Base-by-base conservation (phyloP, 1,140 invertebrate species). In the Oncopeltus fasciatus region DNA sequence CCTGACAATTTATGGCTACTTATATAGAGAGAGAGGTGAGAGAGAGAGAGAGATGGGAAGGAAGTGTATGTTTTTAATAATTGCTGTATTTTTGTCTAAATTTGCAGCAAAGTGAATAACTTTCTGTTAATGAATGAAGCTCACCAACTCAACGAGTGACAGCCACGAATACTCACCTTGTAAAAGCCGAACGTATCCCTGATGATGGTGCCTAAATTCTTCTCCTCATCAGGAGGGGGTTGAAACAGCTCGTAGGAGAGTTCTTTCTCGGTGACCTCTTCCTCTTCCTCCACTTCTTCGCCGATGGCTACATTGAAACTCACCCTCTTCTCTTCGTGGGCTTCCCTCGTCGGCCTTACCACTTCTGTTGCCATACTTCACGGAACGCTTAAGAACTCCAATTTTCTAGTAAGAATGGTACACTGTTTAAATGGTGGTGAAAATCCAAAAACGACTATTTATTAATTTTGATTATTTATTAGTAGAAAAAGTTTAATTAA, bases 181-280 rank as follows among this genome's bases (percentile, higher is more conserved):
- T 58, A 62, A 21, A 62, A 62, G 4, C 61, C 61, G 21, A 33
- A 62, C 12, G 51, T 31, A 47, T 62, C 61, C 28, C 20, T 49
- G 18, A 62, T 27, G 20, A 62, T 62, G 28, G 14, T 57, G 8
- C 61, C 61, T 70, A 53, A 24, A 14, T 53, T 24, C 2, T 14
- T 8, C 14, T 53, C 49, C 24, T 53, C 49, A 24, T 20, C 18
- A 2, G 49, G 24, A 2, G 49, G 49, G 1, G 49, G 49, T 27
- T 53, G 18, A 26, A 26, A 53, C 2, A 53, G 16, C 24, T 53
- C 49, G 12, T 53, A 53, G 2, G 49, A 53, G 1, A 24, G 49
- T 5, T 57, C 56, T 38, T 57, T 38, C 16, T 18, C n/a, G 4
- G 26, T 29, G 2, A 31, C 56, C n/a, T 31, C 56, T 57, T 57